phyloP scores from a whole-genome alignment of 2,888 invertebrate genomes.

The Dolichomitus sp. region DNA sequence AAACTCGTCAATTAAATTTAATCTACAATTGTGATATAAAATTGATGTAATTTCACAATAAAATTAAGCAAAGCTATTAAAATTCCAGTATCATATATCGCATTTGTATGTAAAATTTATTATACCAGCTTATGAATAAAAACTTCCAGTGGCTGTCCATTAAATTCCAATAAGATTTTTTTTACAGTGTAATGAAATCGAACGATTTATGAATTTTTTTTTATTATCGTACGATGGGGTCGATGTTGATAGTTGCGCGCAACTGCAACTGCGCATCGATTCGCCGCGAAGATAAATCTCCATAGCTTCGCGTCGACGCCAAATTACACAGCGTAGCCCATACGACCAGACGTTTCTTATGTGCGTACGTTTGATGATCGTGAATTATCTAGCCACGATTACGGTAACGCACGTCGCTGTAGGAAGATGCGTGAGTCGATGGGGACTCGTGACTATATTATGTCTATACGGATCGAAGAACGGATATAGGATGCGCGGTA shows the following conservation, averaged over 20 bases:
- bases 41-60: no score
- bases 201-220: neutral
- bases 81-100: no score
- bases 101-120: no score
- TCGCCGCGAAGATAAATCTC: conserved; percentile 22
- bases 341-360: neutral
- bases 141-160: no score
- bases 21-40: no score
- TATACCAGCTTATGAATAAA: no score
- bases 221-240: neutral
- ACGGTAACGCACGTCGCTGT: conserved; percentile 29
- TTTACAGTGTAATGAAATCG: neutral
- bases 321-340: conserved; percentile 12
- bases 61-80: no score
- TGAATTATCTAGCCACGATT: conserved; percentile 46
- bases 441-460: conserved; percentile 8
- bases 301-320: neutral
- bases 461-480: conserved; percentile 10
- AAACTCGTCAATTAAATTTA: no score
- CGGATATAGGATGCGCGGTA: conserved; percentile 7
- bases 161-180: no score
- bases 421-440: conserved; percentile 22
- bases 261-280: conserved; percentile 18
- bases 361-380: conserved; percentile 34
- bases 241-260: neutral